Evolutionary conservation across 2,888 invertebrate species (phyloP), one percentile per base, ranked within the genome.

Genomic region (Macaria liturata): DNA sequence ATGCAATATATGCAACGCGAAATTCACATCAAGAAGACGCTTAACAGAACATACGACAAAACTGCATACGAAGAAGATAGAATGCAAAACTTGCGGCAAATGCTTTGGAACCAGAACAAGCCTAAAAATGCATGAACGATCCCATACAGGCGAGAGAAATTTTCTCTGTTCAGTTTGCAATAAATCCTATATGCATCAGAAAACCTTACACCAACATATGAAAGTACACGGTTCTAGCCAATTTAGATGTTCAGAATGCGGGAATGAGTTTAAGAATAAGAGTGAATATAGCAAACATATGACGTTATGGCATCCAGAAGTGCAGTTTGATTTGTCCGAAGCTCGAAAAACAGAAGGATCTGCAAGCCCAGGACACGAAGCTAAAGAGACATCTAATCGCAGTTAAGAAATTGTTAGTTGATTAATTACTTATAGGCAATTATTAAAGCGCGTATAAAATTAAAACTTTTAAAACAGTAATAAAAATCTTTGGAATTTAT

Each of bases 1-100:
- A 48, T 91, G 91, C 58, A 79, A 73, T 1, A 67, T 72, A 1
- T 91, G 91, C 60, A 86, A 86, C 66, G 71, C 81, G 0, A 77
- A 84, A 0, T 81, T 86, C 6, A 81, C 84, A 0, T 87, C 89
- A 0, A 70, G 91, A 1, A 70, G 91, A 54, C 86, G 89, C 0
- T 63, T 91, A 1, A 91, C 91, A 0, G 89, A 90, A 54, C 91
- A 91, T 40, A 91, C 86, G 0, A 89, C 89, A 0, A 91, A 87
- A 43, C 66, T 79, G 0, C 91, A 91, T 52, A 90, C 88, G 0
- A 84, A 85, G 52, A 88, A 81, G 54, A 88, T 87, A 0, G 86
- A 88, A 49, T 91, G 91, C 53, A 83, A 85, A 61, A 72, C 83
- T 0, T 91, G 91, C 49, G 84, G 83, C 0, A 91, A 91, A 57